phyloP scores from a whole-genome alignment of 2,888 invertebrate species.

The Desoria tigrina region DNA sequence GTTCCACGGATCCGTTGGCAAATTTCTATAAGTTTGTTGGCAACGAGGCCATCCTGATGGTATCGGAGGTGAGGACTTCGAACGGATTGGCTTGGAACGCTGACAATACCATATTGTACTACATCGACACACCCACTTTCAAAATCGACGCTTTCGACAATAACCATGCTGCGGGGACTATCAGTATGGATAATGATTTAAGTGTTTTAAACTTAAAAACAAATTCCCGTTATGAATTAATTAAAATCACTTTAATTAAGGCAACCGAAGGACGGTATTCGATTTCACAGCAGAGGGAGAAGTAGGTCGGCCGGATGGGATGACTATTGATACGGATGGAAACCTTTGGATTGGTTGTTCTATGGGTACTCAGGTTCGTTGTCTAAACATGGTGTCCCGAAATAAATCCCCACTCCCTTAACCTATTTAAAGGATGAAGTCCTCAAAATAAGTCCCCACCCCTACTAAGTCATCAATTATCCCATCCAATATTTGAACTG shows the following conservation, averaged over 20 bases:
- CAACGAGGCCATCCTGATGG: slow-evolving; percentile 20
- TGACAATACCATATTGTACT: slow-evolving; percentile 72
- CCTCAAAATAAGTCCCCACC: too few species aligned
- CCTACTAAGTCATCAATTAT: too few species aligned
- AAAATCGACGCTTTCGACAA: slow-evolving; percentile 72
- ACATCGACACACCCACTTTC: slow-evolving; percentile 71
- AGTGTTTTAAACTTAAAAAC: too few species aligned
- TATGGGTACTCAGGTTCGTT: slow-evolving; percentile 64
- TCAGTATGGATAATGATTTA: slow-evolving; percentile 60
- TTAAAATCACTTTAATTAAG: too few species aligned
- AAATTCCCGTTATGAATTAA: too few species aligned
- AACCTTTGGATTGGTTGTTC: slow-evolving; percentile 60
- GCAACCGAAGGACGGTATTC: slow-evolving; percentile 52
- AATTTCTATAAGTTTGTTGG: slow-evolving; percentile 21
- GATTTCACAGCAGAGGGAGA: slow-evolving; percentile 52
- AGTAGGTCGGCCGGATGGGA: slow-evolving; percentile 58
- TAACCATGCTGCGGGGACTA: slow-evolving; percentile 63
- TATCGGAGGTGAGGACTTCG: slow-evolving; percentile 62
- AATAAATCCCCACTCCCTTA: background rate
- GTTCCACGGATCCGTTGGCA: background rate
- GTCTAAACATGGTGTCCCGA: background rate
- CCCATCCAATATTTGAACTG: too few species aligned
- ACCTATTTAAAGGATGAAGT: slow-evolving; percentile 60
- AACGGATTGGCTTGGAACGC: slow-evolving; percentile 77
- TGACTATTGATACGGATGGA: slow-evolving; percentile 58